Evolutionary conservation across 2,888 invertebrate genomes (phyloP), one percentile per base, ranked within the genome.

Genomic region (Drosophila buzzatii): DNA sequence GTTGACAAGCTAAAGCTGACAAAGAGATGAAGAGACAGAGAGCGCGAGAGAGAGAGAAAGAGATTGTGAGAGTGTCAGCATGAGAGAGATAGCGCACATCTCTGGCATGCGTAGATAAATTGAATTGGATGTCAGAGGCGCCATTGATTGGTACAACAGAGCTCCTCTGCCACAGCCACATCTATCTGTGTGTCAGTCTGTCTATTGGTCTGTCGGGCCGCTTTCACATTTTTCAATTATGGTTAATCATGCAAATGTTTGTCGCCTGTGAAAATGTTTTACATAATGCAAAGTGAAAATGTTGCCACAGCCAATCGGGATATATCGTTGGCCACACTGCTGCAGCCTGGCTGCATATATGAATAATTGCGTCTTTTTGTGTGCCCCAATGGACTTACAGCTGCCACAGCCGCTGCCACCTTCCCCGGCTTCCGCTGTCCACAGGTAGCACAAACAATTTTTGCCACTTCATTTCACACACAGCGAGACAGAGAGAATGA

Each of bases 161-260:
- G 55, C 41, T 41, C 31, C 81, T 64, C 53, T 41, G 44, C 45
- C 23, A 9, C 47, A 61, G 61, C 18, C 59, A 33, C 39, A n/a
- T n/a, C 41, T 8, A 1, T 8, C 16, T 41, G 8, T 3, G n/a
- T 8, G 1, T 41, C 41, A 8, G 7, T 42, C 59, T 64, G 7
- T 23, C 45, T 16, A 3, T 23, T 14, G 14, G 61, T 56, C 63
- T 18, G 83, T 77, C 72, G 74, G 52, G 59, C 52, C 70, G 69
- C 89, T 85, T 81, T 81, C 76, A 73, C 78, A 86, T 68, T 85
- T 85, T 85, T 85, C 89, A 85, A 85, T 85, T 89, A 85, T 89
- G 89, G 89, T 85, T 89, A 85, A 85, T 85, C 85, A 85, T 87
- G 85, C 87, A 85, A 85, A 85, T 85, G 89, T 89, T 85, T 85